Percentiles rank a stretch among this genome's conserved stretches.
Conservation (phyloP, 2,888 invertebrate species). For the Sabatieria punctata region DNA sequence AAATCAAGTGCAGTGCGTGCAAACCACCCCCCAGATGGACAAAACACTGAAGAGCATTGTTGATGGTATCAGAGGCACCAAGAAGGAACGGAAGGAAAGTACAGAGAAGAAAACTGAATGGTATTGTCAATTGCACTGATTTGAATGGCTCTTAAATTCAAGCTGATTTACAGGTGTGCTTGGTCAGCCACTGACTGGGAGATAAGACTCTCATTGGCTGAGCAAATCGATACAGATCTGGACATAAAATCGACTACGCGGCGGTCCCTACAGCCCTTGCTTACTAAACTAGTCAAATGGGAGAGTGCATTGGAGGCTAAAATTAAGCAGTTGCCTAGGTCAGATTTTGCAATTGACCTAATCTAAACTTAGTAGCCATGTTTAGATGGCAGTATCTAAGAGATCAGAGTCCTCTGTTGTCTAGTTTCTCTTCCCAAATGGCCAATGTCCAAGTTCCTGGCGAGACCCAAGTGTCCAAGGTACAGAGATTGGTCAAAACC, state of each 20-base stretch:
- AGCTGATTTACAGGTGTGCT: too few relatives aligned
- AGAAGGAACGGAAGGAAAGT: too few relatives aligned
- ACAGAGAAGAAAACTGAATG: too few relatives aligned
- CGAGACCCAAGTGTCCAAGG: conserved; percentile 76
- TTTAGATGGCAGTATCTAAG: conserved; percentile 1
- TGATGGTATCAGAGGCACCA: too few relatives aligned
- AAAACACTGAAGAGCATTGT: not conserved
- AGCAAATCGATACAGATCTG: not conserved
- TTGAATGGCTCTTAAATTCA: too few relatives aligned
- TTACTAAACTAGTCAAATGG: conserved; percentile 6
- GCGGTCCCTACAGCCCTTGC: not conserved
- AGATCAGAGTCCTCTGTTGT: conserved; percentile 12
- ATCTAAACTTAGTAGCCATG: not conserved
- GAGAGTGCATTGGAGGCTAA: conserved; percentile 5
- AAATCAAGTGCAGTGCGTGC: not conserved
- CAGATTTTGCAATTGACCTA: not conserved
- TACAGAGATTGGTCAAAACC: too few relatives aligned
- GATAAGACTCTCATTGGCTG: not conserved
- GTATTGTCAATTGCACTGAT: too few relatives aligned
- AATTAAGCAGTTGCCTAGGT: not conserved
- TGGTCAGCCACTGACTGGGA: too few relatives aligned
- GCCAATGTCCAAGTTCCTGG: conserved; percentile 37
- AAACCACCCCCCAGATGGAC: not conserved
- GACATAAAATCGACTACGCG: not conserved
- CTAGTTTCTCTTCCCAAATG: conserved; percentile 14